phyloP scores from a whole-genome alignment of 1,140 invertebrate species.

The Drosophila willistoni region DNA sequence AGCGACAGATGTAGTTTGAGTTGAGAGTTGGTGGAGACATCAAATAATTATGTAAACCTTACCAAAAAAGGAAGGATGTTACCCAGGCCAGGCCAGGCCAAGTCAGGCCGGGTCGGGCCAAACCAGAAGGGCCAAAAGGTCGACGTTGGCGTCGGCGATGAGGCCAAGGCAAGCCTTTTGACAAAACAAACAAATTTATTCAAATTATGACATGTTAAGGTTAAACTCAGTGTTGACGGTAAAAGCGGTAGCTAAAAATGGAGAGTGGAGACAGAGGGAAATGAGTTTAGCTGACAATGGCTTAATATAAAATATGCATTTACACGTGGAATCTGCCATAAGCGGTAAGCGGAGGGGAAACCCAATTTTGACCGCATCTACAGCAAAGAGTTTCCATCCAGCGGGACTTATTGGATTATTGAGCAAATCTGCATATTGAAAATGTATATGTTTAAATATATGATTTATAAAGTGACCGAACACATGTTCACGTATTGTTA shows the following conservation, averaged over 20 bases:
- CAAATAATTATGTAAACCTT: slow-evolving; percentile 40
- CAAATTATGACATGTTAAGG: slow-evolving; percentile 28
- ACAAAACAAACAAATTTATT: slow-evolving; percentile 19
- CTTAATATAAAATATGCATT: slow-evolving; percentile 14
- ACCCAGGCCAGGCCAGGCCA: neutral
- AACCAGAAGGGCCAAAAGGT: neutral
- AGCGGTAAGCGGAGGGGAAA: neutral
- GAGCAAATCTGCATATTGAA: slow-evolving; percentile 1
- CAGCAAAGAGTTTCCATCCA: neutral
- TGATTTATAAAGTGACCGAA: neutral
- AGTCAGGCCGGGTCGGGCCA: neutral
- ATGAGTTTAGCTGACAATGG: slow-evolving; percentile 1
- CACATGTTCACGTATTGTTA: too few relatives aligned
- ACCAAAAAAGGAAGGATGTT: neutral
- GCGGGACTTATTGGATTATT: neutral
- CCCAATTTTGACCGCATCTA: neutral
- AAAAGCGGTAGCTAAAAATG: too few relatives aligned
- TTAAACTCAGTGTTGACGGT: neutral
- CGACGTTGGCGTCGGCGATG: neutral
- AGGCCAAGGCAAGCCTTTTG: slow-evolving; percentile 19
- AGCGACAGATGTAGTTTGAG: neutral
- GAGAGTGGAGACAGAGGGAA: neutral
- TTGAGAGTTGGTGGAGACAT: slow-evolving; percentile 25
- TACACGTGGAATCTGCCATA: slow-evolving; percentile 1
- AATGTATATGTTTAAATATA: neutral